Evolutionary conservation across 2,888 invertebrate genomes (phyloP).

Genomic region (Hypomecis punctinalis): DNA sequence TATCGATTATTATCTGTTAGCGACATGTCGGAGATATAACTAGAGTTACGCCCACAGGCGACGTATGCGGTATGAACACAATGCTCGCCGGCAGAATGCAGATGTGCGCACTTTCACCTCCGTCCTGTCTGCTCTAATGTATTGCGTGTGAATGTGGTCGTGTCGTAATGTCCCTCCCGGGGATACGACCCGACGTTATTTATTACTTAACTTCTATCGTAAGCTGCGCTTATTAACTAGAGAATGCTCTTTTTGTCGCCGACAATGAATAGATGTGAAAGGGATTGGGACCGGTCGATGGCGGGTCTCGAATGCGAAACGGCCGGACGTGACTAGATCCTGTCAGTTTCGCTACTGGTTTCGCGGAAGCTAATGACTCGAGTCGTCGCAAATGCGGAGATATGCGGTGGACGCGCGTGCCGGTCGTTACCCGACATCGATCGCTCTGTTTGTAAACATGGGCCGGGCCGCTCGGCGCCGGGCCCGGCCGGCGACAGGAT

Average conservation of each 20-base stretch:
- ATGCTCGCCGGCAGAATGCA: slow-evolving; percentile 54
- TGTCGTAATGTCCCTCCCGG: slow-evolving; percentile 61
- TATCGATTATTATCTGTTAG: slow-evolving; percentile 31
- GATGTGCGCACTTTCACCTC: slow-evolving; percentile 77
- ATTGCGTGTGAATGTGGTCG: slow-evolving; percentile 63
- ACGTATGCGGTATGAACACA: slow-evolving; percentile 48
- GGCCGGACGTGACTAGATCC: slow-evolving; percentile 42
- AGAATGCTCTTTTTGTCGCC: slow-evolving; percentile 40
- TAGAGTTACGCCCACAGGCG: slow-evolving; percentile 59
- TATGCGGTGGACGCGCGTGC: slow-evolving; percentile 42
- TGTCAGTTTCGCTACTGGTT: slow-evolving; percentile 48
- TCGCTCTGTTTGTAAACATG: slow-evolving; percentile 81
- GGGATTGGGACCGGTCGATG: slow-evolving; percentile 11
- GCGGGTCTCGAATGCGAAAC: slow-evolving; percentile 28
- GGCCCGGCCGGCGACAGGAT: slow-evolving; percentile 22
- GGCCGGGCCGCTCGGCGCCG: slow-evolving; percentile 38
- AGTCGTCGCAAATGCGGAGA: slow-evolving; percentile 31
- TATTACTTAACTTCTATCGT: slow-evolving; percentile 51
- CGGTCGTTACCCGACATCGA: slow-evolving; percentile 68
- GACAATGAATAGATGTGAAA: slow-evolving; percentile 36
- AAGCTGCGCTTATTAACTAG: slow-evolving; percentile 48
- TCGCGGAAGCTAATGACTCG: slow-evolving; percentile 33
- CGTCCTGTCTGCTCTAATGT: slow-evolving; percentile 57
- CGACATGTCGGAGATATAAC: slow-evolving; percentile 42
- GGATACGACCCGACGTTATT: slow-evolving; percentile 47